phyloP scores from a whole-genome alignment of 2,888 invertebrate genomes.

The Biston betularia region DNA sequence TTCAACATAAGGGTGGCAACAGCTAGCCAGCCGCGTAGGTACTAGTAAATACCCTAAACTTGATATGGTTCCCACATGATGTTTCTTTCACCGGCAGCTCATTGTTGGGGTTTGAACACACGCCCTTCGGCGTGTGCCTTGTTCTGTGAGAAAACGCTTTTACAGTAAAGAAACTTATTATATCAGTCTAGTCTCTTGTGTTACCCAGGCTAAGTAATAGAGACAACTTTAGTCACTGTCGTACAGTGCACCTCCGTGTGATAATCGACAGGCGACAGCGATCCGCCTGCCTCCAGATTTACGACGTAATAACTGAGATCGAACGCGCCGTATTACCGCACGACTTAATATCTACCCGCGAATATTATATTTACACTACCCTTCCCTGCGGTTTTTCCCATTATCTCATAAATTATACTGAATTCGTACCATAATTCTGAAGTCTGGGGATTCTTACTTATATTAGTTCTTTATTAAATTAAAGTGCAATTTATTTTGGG shows the following conservation, averaged over 20 bases:
- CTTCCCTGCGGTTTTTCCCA: constrained; percentile 38
- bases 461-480: constrained; percentile 15
- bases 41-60: too few species aligned
- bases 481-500: not conserved
- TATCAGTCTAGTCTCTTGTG: too few species aligned
- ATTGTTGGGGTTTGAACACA: too few species aligned
- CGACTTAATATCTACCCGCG: constrained; percentile 44
- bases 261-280: constrained; percentile 78
- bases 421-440: constrained; percentile 28
- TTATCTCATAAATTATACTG: constrained; percentile 37
- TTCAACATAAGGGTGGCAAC: too few species aligned
- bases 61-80: too few species aligned
- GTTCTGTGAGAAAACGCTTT: too few species aligned
- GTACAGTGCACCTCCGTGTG: constrained; percentile 43
- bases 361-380: constrained; percentile 41
- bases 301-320: constrained; percentile 70
- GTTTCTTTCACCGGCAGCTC: too few species aligned
- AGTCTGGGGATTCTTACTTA: constrained; percentile 13
- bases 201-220: not conserved
- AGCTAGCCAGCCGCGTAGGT: too few species aligned
- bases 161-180: too few species aligned
- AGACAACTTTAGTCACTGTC: constrained; percentile 8
- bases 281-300: constrained; percentile 67
- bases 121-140: too few species aligned
- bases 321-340: constrained; percentile 53